Conservation (phyloP, 1,140 invertebrate genomes). For the Pinna nobilis region DNA sequence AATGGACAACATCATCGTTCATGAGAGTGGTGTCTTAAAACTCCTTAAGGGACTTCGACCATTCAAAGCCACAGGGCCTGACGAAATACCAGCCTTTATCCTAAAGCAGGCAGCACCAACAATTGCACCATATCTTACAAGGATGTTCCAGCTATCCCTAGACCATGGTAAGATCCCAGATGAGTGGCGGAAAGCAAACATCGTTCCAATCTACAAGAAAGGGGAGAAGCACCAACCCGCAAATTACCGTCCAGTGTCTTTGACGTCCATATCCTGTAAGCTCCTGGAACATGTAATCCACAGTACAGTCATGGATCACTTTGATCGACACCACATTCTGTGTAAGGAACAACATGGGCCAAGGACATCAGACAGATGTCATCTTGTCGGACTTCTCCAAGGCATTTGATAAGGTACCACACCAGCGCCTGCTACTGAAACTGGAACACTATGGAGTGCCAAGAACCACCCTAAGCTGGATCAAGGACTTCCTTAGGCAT, state of each 20-base stretch:
- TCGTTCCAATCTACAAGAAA: conserved; percentile 12
- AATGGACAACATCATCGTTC: too few relatives aligned
- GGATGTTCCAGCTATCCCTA: conserved; percentile 11
- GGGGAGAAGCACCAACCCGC: conserved; percentile 2
- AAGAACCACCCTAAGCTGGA: neutral
- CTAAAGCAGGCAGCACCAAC: conserved; percentile 10
- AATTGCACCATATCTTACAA: neutral
- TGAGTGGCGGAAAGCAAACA: conserved; percentile 17
- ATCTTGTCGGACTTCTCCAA: conserved; percentile 19
- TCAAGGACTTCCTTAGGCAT: conserved; percentile 15
- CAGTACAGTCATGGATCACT: conserved; percentile 5
- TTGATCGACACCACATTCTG: conserved; percentile 12
- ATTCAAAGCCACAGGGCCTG: conserved; percentile 21
- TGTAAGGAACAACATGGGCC: conserved; percentile 14
- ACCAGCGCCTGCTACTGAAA: conserved; percentile 10
- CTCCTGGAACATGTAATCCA: too few relatives aligned
- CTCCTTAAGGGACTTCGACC: neutral
- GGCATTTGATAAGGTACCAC: conserved; percentile 26
- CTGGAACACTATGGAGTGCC: neutral
- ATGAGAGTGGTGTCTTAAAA: neutral
- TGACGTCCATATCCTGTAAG: neutral
- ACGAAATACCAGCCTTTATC: conserved; percentile 17
- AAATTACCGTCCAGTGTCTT: conserved; percentile 25
- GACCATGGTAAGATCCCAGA: neutral
- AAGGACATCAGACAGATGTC: conserved; percentile 8